A percentile compares a stretch with the other conserved stretches of the same genome.
These are phyloP conservation scores for Caenorhabditis uteleia DNA, from an alignment of 2,888 invertebrate genomes.

Conservation along the genomic window DNA sequence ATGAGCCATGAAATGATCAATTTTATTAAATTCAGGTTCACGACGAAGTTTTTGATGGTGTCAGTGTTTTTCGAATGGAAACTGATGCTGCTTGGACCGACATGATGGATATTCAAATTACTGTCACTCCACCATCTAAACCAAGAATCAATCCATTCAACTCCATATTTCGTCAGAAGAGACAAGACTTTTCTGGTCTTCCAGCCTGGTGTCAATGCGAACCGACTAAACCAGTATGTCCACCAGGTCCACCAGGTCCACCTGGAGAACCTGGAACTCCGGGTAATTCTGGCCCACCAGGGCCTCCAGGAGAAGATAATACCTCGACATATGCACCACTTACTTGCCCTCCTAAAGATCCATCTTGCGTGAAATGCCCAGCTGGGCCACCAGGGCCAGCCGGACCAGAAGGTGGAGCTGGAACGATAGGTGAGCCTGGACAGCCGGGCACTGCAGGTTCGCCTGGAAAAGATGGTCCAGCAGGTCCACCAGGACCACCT, in stretches of 20 bases:
- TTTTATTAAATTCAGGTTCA: slow-evolving; percentile 17
- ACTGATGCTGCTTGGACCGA: slow-evolving; percentile 66
- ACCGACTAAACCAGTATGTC: slow-evolving; percentile 44
- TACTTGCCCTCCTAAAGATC: slow-evolving; percentile 40
- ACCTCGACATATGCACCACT: slow-evolving; percentile 36
- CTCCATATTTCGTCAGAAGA: slow-evolving; percentile 61
- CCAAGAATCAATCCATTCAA: slow-evolving; percentile 55
- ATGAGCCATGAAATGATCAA: not conserved
- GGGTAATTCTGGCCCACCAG: slow-evolving; percentile 38
- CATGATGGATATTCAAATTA: slow-evolving; percentile 65
- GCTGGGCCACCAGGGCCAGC: slow-evolving; percentile 38
- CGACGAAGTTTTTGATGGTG: slow-evolving; percentile 46
- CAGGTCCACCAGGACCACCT: slow-evolving; percentile 38
- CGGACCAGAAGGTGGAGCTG: slow-evolving; percentile 38
- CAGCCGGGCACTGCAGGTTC: slow-evolving; percentile 34
- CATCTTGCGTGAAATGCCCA: slow-evolving; percentile 40
- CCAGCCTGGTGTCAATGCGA: slow-evolving; percentile 50
- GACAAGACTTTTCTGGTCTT: slow-evolving; percentile 42
- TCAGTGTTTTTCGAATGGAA: slow-evolving; percentile 60
- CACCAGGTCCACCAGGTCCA: slow-evolving; percentile 46
- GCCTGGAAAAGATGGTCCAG: slow-evolving; percentile 37
- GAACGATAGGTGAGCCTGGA: slow-evolving; percentile 37
- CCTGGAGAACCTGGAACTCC: slow-evolving; percentile 51
- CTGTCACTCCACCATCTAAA: slow-evolving; percentile 61
- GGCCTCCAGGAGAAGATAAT: slow-evolving; percentile 44